These are phyloP conservation scores for Standfussiana lucernea DNA, from an alignment of 2,888 invertebrate species.

Conservation along the genomic window DNA sequence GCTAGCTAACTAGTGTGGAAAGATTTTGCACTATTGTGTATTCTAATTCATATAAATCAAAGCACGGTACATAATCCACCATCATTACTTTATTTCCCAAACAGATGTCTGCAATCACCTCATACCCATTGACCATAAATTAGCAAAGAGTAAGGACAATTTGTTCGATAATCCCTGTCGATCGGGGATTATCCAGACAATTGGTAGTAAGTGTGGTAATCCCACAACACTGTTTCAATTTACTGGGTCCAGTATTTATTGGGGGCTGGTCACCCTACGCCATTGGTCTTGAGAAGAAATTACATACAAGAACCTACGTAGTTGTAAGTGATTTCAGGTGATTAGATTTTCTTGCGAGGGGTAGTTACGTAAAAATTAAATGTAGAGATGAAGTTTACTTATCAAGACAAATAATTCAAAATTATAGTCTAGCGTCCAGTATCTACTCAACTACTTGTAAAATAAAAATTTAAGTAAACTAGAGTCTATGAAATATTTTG, in stretches of 20 bases:
- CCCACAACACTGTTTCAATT: conserved; percentile 74
- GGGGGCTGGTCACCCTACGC: conserved; percentile 71
- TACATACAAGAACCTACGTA: conserved; percentile 29
- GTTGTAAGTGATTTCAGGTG: conserved; percentile 51
- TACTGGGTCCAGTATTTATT: conserved; percentile 76
- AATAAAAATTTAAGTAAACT: background rate
- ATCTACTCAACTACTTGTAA: conserved; percentile 17
- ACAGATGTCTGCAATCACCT: conserved; percentile 55
- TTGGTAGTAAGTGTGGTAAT: conserved; percentile 79
- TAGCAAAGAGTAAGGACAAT: conserved; percentile 70
- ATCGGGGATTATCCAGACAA: conserved; percentile 81
- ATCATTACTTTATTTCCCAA: conserved; percentile 30
- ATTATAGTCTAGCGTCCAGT: background rate
- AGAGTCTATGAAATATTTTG: conserved; percentile 15
- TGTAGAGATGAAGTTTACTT: background rate
- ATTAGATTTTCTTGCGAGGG: conserved; percentile 29
- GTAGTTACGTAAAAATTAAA: background rate
- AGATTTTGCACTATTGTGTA: too few species aligned
- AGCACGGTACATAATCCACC: background rate
- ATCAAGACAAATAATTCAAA: background rate
- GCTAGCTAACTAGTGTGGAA: background rate
- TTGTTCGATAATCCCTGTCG: conserved; percentile 80
- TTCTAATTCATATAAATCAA: conserved; percentile 1
- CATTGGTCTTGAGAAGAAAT: conserved; percentile 66
- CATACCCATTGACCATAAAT: conserved; percentile 73